Conservation (phyloP, 2,797 vertebrate species). For the Catharus ustulatus region DNA sequence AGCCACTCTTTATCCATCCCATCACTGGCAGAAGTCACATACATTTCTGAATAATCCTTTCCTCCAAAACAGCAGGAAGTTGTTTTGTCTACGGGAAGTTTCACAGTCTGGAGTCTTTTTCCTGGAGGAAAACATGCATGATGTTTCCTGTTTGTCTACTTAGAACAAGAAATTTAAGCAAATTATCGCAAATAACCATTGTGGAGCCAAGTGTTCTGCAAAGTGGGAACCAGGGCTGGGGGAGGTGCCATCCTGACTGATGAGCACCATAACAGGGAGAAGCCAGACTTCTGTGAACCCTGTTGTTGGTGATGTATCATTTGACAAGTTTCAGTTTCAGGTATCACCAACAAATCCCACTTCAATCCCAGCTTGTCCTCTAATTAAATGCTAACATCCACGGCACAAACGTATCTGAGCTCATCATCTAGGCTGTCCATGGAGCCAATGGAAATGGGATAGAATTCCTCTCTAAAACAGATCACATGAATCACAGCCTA, state of each 20-base stretch:
- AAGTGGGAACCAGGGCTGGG: not conserved
- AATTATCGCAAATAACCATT: not conserved
- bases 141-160: not conserved
- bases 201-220: not conserved
- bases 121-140: conserved; percentile 74
- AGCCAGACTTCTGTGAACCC: not conserved
- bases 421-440: not conserved
- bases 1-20: conserved; percentile 79
- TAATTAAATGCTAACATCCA: conserved; percentile 35
- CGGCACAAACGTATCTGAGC: not conserved
- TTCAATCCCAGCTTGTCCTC: not conserved
- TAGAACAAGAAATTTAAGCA: not conserved
- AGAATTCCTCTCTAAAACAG: conserved; percentile 21
- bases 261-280: not conserved
- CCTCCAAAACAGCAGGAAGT: conserved; percentile 96
- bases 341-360: not conserved
- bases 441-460: conserved; percentile 20
- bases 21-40: conserved; percentile 85
- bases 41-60: conserved; percentile 89
- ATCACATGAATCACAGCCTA: conserved; percentile 7
- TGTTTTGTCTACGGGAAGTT: conserved; percentile 84
- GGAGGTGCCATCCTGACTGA: not conserved
- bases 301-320: not conserved
- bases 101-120: conserved; percentile 86
- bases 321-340: conserved; percentile 13